Evolutionary conservation across 1,140 invertebrate species (phyloP), one percentile per base, ranked within the genome.

Genomic region (Wasmannia auropunctata): DNA sequence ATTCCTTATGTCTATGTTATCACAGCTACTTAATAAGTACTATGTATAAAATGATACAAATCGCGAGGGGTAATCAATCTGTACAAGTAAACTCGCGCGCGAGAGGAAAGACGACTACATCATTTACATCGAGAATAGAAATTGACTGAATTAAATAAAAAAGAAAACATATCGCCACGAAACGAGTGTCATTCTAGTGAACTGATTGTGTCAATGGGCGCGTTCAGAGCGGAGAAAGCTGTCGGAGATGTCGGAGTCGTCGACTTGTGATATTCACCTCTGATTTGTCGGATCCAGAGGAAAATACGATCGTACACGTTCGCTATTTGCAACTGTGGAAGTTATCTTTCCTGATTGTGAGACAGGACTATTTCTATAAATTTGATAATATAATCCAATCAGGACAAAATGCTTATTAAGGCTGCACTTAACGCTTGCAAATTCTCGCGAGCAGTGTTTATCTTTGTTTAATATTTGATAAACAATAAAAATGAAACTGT

Each of bases 1-100:
- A 79, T 80, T 63, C 84, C 51, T 85, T 83, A 77, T 28, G 67
- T 46, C 34, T 85, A 85, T 79, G 54, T 72, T 90, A 90, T 91
- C 90, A 91, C 90, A 91, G 90, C 79, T 90, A 91, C 84, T 91
- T 60, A 77, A 87, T 89, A 90, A 89, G 88, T 90, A 89, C 77
- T 87, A 87, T 80, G 76, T 87, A 89, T 87, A 90, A 87, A 91
- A 88, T 69, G 85, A 88, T 84, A 85, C 62, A 86, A 91, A 58
- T 63, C n/a, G 69, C 56, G 46, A 77, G 40, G n/a, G n/a, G 46
- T 46, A 58, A 62, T 86, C 37, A 46, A 86, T 49, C 56, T 77
- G 72, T 85, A 88, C 65, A 86, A n/a, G 83, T 72, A 54, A 87
- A 49, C 22, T 51, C 10, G 19, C 49, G 25, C 25, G 2, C 28